Conservation (phyloP, 2,888 invertebrate genomes). For the Pristionchus entomophagus region DNA sequence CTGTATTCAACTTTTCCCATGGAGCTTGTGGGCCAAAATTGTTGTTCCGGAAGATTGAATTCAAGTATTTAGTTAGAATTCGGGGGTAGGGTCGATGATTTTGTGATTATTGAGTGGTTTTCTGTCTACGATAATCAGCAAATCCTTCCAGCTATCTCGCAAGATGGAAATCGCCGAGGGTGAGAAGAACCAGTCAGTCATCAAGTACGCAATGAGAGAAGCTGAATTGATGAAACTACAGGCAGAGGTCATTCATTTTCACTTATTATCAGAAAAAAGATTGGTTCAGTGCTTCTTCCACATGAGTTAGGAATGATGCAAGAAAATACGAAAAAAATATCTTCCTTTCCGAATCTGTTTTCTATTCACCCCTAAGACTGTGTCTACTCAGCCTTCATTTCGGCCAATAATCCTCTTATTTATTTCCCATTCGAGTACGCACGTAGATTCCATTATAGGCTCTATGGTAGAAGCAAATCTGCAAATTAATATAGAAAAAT, state of each 20-base stretch:
- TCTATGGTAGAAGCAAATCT: no score
- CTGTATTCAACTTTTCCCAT: no score
- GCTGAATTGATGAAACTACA: constrained; percentile 66
- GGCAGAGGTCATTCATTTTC: constrained; percentile 51
- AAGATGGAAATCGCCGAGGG: constrained; percentile 61
- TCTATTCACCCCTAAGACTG: background rate
- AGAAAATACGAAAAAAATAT: no score
- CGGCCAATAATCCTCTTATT: background rate
- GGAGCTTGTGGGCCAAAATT: no score
- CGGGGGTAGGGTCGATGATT: no score
- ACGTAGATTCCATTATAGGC: background rate
- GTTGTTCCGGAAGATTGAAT: no score
- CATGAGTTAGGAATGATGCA: no score
- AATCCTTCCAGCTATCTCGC: constrained; percentile 63
- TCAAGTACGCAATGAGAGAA: constrained; percentile 71
- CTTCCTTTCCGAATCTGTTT: background rate
- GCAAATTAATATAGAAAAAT: no score
- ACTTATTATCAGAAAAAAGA: background rate
- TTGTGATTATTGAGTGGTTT: no score
- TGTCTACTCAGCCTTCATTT: background rate
- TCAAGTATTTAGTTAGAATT: no score
- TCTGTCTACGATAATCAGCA: no score
- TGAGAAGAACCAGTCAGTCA: constrained; percentile 70
- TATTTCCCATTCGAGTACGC: no score
- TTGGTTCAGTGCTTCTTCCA: background rate